A percentile compares a stretch with the other conserved stretches of the same genome.
Conservation (phyloP, 2,888 invertebrate species). For the Drosophila crucigera region DNA sequence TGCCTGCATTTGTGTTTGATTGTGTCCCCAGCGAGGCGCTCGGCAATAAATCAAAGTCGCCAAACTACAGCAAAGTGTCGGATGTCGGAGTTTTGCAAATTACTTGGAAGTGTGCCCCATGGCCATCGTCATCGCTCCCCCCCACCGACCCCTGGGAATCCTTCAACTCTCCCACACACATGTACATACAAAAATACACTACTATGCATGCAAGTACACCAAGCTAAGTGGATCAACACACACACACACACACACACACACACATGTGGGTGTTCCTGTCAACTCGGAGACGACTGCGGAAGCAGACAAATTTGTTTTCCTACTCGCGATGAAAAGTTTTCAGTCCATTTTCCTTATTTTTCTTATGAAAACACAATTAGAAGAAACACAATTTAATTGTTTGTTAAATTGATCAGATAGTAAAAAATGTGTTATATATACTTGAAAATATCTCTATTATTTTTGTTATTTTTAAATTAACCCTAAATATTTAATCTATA, state of each 20-base stretch:
- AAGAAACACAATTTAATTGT: background rate
- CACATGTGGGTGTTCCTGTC: conserved; percentile 61
- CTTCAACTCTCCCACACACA: conserved; percentile 26
- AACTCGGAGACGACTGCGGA: conserved; percentile 20
- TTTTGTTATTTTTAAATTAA: background rate
- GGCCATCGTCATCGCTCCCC: conserved; percentile 45
- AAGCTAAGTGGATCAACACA: conserved; percentile 62
- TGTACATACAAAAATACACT: conserved; percentile 19
- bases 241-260: conserved; percentile 44
- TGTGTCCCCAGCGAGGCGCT: conserved; percentile 66
- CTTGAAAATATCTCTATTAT: background rate
- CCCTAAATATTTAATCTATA: no score
- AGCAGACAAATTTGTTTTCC: conserved; percentile 9
- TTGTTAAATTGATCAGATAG: background rate
- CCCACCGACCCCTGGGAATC: conserved; percentile 48
- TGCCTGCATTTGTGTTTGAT: conserved; percentile 64
- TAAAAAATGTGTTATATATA: background rate
- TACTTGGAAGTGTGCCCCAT: conserved; percentile 75
- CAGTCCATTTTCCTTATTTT: background rate
- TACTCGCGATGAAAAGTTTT: background rate
- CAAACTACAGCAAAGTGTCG: conserved; percentile 74
- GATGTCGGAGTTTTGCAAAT: conserved; percentile 77
- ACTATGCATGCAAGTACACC: conserved; percentile 23
- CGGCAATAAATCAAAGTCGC: conserved; percentile 79
- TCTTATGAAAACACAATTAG: background rate